A percentile compares a stretch with the other conserved stretches of the same genome.
phyloP scores from a whole-genome alignment of 2,113 vertebrate genomes.

The Rhinogobius similis region DNA sequence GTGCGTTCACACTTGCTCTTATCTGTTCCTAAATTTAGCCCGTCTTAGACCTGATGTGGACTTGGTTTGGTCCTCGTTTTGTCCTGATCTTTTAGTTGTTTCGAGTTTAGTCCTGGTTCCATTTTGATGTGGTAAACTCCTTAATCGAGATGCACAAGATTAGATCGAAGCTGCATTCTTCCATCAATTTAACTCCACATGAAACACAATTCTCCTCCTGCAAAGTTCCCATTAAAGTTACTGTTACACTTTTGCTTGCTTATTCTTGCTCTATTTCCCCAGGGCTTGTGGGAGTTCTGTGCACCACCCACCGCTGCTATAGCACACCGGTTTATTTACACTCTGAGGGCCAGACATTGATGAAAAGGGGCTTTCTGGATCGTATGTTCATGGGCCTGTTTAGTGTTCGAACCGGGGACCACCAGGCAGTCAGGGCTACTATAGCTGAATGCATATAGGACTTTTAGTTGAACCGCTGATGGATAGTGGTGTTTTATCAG shows the following conservation, averaged over 20 bases:
- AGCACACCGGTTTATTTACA: constrained; percentile 70
- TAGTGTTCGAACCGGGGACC: constrained; percentile 65
- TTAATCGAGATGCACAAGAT: too few relatives aligned
- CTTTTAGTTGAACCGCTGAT: constrained; percentile 2
- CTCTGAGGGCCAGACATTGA: constrained; percentile 61
- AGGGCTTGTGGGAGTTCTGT: constrained; percentile 26
- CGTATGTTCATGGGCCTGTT: constrained; percentile 58
- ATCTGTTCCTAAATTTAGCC: too few relatives aligned
- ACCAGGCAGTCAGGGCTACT: constrained; percentile 41
- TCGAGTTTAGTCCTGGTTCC: too few relatives aligned
- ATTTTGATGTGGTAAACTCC: too few relatives aligned
- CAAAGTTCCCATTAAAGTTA: constrained; percentile 62
- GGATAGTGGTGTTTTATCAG: constrained; percentile 17
- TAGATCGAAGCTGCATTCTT: background rate
- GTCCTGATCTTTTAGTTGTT: too few relatives aligned
- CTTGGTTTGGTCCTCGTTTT: too few relatives aligned
- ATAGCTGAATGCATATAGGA: constrained; percentile 31
- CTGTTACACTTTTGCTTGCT: constrained; percentile 70
- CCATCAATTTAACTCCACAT: background rate
- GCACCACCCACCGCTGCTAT: constrained; percentile 48
- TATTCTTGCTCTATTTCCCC: constrained; percentile 59
- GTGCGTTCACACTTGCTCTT: too few relatives aligned
- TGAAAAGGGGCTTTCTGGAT: constrained; percentile 60
- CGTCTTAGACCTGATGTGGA: too few relatives aligned
- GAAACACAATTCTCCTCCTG: background rate